Evolutionary conservation across 2,113 vertebrate species (phyloP).

Genomic region (Coturnix japonica): DNA sequence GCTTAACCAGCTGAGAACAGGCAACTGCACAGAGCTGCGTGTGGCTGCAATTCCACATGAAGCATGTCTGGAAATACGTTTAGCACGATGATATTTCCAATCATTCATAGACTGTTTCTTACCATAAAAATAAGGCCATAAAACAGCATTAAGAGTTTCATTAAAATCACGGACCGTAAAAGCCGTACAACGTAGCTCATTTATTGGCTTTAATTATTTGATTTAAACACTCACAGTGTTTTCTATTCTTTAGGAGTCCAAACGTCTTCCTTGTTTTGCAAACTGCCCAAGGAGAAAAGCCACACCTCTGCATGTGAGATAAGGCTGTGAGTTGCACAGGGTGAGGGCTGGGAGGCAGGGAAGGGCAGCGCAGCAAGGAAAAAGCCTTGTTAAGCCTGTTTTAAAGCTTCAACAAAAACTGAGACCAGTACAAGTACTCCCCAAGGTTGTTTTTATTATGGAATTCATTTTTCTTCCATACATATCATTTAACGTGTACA

Average conservation of each 20-base stretch:
- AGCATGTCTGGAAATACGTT: neutral
- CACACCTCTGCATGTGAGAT: neutral
- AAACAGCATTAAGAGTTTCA: neutral
- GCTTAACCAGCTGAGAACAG: neutral
- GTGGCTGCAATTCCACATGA: neutral
- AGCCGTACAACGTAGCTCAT: neutral
- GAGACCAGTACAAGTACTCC: neutral
- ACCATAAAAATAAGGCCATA: neutral
- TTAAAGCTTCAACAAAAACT: neutral
- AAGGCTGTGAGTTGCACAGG: neutral
- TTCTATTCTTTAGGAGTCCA: neutral
- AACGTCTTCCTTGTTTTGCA: neutral
- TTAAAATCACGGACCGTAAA: conserved; percentile 17
- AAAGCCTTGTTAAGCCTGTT: neutral
- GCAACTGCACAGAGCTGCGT: neutral
- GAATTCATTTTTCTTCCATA: neutral
- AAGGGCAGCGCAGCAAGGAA: neutral
- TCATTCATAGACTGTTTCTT: neutral
- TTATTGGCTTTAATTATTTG: neutral
- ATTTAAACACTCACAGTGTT: neutral
- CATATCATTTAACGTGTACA: neutral
- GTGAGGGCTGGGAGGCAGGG: neutral
- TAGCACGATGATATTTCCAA: neutral
- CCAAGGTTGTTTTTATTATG: conserved; percentile 11
- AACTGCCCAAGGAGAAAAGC: neutral